phyloP scores from a whole-genome alignment of 1,140 invertebrate genomes.

The Drosophila ironensis region DNA sequence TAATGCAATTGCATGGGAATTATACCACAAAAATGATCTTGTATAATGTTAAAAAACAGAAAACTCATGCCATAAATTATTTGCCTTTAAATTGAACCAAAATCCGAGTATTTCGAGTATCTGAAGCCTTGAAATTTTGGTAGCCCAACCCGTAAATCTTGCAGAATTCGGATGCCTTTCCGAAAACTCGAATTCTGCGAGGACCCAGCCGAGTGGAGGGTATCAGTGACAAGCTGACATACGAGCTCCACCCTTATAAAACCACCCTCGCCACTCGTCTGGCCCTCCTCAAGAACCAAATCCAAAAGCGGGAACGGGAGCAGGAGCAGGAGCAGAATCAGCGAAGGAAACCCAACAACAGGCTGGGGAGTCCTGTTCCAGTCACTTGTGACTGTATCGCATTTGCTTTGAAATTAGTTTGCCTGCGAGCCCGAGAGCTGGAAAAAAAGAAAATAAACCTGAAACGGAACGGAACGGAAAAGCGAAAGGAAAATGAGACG shows the following conservation, averaged over 20 bases:
- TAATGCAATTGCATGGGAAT: too few species aligned
- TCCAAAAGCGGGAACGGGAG: too few species aligned
- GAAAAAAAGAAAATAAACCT: background rate
- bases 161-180: too few species aligned
- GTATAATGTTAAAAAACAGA: too few species aligned
- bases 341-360: slow-evolving; percentile 38
- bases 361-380: slow-evolving; percentile 34
- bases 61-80: too few species aligned
- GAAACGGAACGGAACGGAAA: background rate
- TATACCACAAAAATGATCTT: too few species aligned
- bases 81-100: too few species aligned
- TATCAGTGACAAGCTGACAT: slow-evolving; percentile 22
- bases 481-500: slow-evolving; percentile 38
- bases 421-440: slow-evolving; percentile 3
- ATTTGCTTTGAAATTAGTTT: slow-evolving; percentile 69
- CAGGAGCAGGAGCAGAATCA: slow-evolving; percentile 4
- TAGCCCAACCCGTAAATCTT: background rate
- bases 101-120: too few species aligned
- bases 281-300: background rate
- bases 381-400: slow-evolving; percentile 42
- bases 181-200: slow-evolving; percentile 1
- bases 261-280: background rate
- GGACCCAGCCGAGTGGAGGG: slow-evolving; percentile 1
- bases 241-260: slow-evolving; percentile 13
- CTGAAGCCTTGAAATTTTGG: too few species aligned